Evolutionary conservation across 1,140 invertebrate genomes (phyloP).

Genomic region (Mycetomoellerius zeteki): DNA sequence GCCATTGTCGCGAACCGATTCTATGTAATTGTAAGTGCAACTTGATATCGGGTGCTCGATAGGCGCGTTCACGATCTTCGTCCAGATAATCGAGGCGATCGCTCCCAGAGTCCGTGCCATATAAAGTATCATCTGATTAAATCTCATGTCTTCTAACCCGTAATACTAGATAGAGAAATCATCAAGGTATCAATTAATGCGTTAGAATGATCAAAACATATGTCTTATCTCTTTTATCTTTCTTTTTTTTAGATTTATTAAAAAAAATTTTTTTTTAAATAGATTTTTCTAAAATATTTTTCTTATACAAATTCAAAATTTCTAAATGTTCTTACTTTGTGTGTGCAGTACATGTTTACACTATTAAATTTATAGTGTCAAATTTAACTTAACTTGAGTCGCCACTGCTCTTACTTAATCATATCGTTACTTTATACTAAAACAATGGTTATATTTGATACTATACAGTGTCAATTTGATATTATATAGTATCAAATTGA

Average conservation of each 20-base stretch:
- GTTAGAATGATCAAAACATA: neutral
- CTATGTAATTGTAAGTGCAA: conserved; percentile 76
- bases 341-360: neutral
- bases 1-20: conserved; percentile 38
- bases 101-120: conserved; percentile 78
- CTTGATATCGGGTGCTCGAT: conserved; percentile 77
- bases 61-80: conserved; percentile 74
- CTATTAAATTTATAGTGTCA: no score
- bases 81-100: conserved; percentile 81
- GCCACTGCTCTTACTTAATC: no score
- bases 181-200: neutral
- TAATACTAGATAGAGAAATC: conserved; percentile 68
- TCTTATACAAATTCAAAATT: neutral
- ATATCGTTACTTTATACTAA: no score
- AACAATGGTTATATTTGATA: no score
- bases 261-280: no score
- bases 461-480: no score
- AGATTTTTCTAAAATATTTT: no score
- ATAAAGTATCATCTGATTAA: conserved; percentile 80
- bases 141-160: conserved; percentile 78
- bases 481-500: no score
- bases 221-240: neutral
- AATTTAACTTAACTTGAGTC: no score
- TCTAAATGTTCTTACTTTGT: neutral
- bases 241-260: no score